Percentiles rank a stretch among this genome's conserved stretches.
Evolutionary conservation across 30 jellyfish, hydroid and myxozoan genomes (phyloP).

Genomic region (Turritopsis dohrnii): DNA sequence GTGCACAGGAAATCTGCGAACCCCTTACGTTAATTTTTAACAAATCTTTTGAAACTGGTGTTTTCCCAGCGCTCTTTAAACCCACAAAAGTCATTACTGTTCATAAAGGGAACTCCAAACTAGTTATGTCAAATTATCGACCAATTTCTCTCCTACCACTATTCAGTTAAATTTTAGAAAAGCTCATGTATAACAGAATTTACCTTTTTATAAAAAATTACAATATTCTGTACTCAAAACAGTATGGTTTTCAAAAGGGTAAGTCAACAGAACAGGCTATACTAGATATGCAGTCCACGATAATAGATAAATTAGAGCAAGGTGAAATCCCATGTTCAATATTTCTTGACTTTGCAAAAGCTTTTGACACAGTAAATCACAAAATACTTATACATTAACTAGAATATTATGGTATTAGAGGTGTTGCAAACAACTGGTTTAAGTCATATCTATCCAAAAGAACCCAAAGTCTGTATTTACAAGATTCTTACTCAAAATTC

Average conservation of each 20-base stretch:
- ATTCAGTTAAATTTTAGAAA: slow-evolving; percentile 39
- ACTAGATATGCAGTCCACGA: not conserved
- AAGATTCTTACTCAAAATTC: slow-evolving; percentile 29
- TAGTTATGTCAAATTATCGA: slow-evolving; percentile 15
- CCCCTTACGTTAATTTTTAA: slow-evolving; percentile 29
- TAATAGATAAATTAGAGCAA: slow-evolving; percentile 27
- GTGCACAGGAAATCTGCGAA: slow-evolving; percentile 25
- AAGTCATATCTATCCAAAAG: slow-evolving; percentile 44
- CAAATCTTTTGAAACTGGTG: slow-evolving; percentile 23
- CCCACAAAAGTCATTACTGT: slow-evolving; percentile 38
- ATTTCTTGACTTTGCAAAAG: slow-evolving; percentile 42
- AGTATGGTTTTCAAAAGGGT: not conserved
- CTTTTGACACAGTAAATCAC: slow-evolving; percentile 49
- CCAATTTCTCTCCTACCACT: slow-evolving; percentile 48
- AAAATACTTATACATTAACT: slow-evolving; percentile 28
- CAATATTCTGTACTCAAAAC: not conserved
- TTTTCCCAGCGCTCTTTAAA: slow-evolving; percentile 23
- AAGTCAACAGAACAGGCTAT: not conserved
- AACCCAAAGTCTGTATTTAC: slow-evolving; percentile 41
- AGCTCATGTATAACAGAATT: slow-evolving; percentile 7
- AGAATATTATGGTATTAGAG: slow-evolving; percentile 46
- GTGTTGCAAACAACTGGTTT: slow-evolving; percentile 31
- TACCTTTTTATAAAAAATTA: not conserved
- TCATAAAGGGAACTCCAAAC: slow-evolving; percentile 30
- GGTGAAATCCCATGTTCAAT: slow-evolving; percentile 41